A percentile compares a stretch with the other conserved stretches of the same genome.
phyloP scores from a whole-genome alignment of 2,888 invertebrate species.

The Cantharis flavilabris region DNA sequence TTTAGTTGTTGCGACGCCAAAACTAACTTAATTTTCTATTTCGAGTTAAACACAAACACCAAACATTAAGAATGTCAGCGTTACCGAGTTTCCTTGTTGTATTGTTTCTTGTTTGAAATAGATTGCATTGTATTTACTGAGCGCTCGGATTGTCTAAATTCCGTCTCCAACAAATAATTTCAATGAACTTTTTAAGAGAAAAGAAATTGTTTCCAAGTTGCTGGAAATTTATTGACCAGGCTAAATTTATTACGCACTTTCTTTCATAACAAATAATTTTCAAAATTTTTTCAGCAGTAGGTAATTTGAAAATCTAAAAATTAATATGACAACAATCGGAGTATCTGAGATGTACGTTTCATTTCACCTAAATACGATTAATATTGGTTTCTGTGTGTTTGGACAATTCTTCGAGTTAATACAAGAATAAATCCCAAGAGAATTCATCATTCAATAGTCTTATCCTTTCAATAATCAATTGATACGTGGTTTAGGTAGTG shows the following conservation, averaged over 20 bases:
- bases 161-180: conserved; percentile 1
- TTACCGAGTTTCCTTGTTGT: conserved; percentile 9
- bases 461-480: conserved; percentile 24
- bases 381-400: conserved; percentile 19
- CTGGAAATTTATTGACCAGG: not conserved
- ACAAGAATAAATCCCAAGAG: conserved; percentile 35
- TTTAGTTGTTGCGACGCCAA: conserved; percentile 12
- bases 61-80: conserved; percentile 18
- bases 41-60: conserved; percentile 19
- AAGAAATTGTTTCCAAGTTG: not conserved
- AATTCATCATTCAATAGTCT: conserved; percentile 38
- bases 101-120: conserved; percentile 23
- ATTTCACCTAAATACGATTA: not conserved
- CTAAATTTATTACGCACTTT: not conserved
- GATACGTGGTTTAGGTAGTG: too few relatives aligned
- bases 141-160: conserved; percentile 5
- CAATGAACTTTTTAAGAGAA: not conserved
- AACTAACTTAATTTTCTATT: conserved; percentile 22
- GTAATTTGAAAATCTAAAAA: not conserved
- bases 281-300: not conserved
- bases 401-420: conserved; percentile 36
- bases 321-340: not conserved
- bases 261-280: not conserved
- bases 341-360: not conserved
- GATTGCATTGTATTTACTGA: conserved; percentile 16